These are phyloP conservation scores for Passer domesticus DNA, from an alignment of 2,113 vertebrate genomes.

Conservation along the genomic window DNA sequence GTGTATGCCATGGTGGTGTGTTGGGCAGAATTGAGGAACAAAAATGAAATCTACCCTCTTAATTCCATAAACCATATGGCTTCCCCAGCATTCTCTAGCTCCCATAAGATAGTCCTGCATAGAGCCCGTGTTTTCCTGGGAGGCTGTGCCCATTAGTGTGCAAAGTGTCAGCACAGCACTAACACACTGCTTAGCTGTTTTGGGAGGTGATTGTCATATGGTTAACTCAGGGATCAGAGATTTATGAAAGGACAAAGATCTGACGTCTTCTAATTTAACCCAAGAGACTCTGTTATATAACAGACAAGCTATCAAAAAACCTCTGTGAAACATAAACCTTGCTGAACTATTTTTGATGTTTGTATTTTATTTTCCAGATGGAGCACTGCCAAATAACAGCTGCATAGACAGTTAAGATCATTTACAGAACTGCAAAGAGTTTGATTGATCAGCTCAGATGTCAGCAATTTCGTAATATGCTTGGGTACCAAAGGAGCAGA, in stretches of 20 bases:
- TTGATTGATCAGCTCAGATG: constrained; percentile 39
- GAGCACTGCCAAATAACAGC: constrained; percentile 4
- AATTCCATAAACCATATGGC: neutral
- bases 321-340: neutral
- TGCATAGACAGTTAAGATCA: constrained; percentile 12
- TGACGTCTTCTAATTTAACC: neutral
- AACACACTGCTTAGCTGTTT: neutral
- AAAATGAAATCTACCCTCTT: neutral
- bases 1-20: neutral
- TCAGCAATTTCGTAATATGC: constrained; percentile 35
- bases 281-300: neutral
- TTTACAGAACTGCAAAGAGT: neutral
- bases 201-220: neutral
- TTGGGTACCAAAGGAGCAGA: constrained; percentile 11
- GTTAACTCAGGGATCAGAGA: neutral
- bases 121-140: neutral
- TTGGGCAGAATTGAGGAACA: neutral
- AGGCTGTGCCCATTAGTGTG: neutral
- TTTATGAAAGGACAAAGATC: neutral
- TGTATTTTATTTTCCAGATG: constrained; percentile 6
- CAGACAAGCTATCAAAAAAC: neutral
- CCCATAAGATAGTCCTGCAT: neutral
- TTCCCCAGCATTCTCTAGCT: neutral
- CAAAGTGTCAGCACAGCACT: neutral
- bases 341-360: constrained; percentile 7